Evolutionary conservation across 2,797 vertebrate genomes (phyloP).

Genomic region (Glossophaga mutica): DNA sequence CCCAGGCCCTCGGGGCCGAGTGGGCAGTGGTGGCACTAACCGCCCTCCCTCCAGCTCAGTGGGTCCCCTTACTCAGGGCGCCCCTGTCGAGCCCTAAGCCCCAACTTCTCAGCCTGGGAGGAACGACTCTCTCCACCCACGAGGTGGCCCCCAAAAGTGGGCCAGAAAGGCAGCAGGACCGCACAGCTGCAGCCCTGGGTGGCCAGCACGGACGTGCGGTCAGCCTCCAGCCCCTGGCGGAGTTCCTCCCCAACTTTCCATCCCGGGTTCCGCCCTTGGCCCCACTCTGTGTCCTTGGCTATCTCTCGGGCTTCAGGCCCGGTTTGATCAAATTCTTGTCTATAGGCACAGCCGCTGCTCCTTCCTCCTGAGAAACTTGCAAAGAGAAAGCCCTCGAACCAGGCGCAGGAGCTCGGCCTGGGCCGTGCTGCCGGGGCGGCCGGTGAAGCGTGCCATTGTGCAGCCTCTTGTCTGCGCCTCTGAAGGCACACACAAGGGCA

Average conservation of each 20-base stretch:
- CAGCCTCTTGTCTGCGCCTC: neutral
- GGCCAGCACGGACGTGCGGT: neutral
- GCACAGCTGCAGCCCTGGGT: neutral
- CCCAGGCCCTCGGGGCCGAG: fast-evolving
- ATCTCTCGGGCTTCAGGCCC: neutral
- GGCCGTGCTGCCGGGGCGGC: neutral
- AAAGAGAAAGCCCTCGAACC: neutral
- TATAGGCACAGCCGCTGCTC: neutral
- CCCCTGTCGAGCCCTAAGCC: fast-evolving
- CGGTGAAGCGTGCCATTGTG: neutral
- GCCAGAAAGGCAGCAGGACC: neutral
- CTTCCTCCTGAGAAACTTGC: neutral
- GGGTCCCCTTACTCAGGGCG: neutral
- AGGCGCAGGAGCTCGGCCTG: neutral
- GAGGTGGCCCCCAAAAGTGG: too few species aligned
- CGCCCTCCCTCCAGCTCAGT: neutral
- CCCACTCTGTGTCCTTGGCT: neutral
- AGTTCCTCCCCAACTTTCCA: neutral
- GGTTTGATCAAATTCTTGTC: neutral
- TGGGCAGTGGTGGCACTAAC: fast-evolving
- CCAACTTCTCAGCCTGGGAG: neutral
- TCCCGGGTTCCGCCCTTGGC: neutral
- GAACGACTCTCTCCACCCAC: fast-evolving
- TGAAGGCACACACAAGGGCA: neutral
- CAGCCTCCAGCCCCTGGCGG: neutral